Evolutionary conservation across 1,140 invertebrate genomes (phyloP).

Genomic region (Bilobella aurantiaca): DNA sequence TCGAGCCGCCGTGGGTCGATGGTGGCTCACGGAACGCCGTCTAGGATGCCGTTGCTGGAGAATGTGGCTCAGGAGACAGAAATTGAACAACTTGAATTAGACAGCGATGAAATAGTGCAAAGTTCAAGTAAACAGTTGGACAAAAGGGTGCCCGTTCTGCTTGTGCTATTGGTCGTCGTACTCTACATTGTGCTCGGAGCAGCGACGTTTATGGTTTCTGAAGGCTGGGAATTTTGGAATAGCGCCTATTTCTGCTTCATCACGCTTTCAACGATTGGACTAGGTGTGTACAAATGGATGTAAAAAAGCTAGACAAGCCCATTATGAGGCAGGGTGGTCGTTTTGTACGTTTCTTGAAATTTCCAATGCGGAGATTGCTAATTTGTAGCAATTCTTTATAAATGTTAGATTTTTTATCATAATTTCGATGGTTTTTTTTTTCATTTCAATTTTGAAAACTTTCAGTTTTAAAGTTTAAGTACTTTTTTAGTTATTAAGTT

Average conservation of each 20-base stretch:
- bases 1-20: not conserved
- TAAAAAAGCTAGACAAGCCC: too few species aligned
- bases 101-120: conserved; percentile 12
- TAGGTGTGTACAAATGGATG: not conserved
- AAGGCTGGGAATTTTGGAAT: conserved; percentile 68
- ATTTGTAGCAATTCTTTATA: too few species aligned
- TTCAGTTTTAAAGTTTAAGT: not conserved
- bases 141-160: conserved; percentile 52
- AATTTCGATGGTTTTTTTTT: too few species aligned
- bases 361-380: too few species aligned
- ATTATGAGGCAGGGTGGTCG: too few species aligned
- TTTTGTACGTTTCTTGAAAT: too few species aligned
- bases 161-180: conserved; percentile 57
- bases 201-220: conserved; percentile 57
- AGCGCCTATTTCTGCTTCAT: conserved; percentile 80
- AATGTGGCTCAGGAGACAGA: conserved; percentile 39
- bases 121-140: not conserved
- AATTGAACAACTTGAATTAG: conserved; percentile 10
- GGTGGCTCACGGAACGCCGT: conserved; percentile 51
- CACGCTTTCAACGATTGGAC: conserved; percentile 70
- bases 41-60: conserved; percentile 57
- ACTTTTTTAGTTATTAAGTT: too few species aligned
- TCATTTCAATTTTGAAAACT: too few species aligned
- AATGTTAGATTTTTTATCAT: too few species aligned
- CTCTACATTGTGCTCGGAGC: conserved; percentile 62